Evolutionary conservation across 2,888 invertebrate species (phyloP), one percentile per base, ranked within the genome.

Genomic region (Mesopsocus fuscifrons): DNA sequence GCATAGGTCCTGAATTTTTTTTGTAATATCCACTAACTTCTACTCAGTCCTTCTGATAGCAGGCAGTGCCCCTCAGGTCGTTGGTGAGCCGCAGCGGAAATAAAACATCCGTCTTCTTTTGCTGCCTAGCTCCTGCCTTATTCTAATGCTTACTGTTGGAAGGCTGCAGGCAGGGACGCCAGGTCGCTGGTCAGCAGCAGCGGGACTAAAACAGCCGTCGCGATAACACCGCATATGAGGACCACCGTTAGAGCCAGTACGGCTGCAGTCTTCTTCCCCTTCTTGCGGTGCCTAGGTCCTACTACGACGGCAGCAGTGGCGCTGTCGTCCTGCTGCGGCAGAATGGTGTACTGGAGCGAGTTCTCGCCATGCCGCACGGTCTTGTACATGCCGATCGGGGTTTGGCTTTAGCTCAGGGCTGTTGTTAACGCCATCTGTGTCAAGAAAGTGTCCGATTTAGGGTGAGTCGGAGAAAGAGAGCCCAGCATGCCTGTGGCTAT

Each of bases 341-440:
- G 65, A 53, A 78, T 77, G 52, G 77, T 77, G 60, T 78, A 78
- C 56, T 77, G 77, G 52, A 78, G 67, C 56, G 76, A 75, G 54
- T 76, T 74, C 59, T 78, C 77, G 48, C 77, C 77, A 59, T 77
- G 77, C 49, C 76, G 65, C 57, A 77, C 77, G 52, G 77, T 77
- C 63, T 77, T 78, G 63, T 77, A 77, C 78, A 78, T 78, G 15
- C 17, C 17, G 33, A 33, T 16, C n/a, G n/a, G n/a, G n/a, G n/a
- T n/a, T n/a, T n/a, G n/a, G n/a, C n/a, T n/a, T n/a, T n/a, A n/a
- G n/a, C n/a, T n/a, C n/a, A n/a, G n/a, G n/a, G n/a, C n/a, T n/a
- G n/a, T n/a, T n/a, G n/a, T n/a, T n/a, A n/a, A n/a, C n/a, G n/a
- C n/a, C n/a, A n/a, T n/a, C n/a, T n/a, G n/a, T n/a, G n/a, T n/a